Conservation (phyloP, 2,797 vertebrate genomes). For the Falco peregrinus region DNA sequence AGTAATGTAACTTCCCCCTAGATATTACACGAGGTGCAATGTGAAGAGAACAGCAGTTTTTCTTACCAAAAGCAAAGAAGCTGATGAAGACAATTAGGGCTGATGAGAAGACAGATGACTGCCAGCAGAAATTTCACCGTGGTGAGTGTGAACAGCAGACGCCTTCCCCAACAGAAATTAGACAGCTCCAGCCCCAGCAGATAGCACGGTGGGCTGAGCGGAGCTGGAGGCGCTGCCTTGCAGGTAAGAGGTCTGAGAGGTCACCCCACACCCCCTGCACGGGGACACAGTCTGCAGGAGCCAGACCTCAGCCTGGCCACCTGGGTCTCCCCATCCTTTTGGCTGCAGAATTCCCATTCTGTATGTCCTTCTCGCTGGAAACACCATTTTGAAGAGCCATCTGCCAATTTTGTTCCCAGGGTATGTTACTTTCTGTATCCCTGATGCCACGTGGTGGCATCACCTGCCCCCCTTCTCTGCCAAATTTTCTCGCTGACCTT, state of each 20-base stretch:
- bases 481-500: not conserved
- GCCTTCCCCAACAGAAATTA: not conserved
- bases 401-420: not conserved
- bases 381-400: not conserved
- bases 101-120: not conserved
- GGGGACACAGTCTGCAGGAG: not conserved
- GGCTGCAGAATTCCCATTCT: not conserved
- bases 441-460: not conserved
- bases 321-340: not conserved
- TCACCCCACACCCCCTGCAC: not conserved
- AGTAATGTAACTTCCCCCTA: accelerated
- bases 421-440: not conserved
- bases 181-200: not conserved
- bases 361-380: not conserved
- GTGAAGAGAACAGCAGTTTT: not conserved
- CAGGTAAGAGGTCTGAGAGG: not conserved
- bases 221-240: not conserved
- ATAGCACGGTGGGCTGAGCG: accelerated
- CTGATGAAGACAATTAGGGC: not conserved
- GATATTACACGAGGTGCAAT: not conserved
- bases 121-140: not conserved
- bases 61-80: not conserved
- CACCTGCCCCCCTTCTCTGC: not conserved
- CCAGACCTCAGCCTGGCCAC: not conserved
- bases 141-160: not conserved